phyloP scores from a whole-genome alignment of 2,797 vertebrate species.

The Onychomys arenicola region DNA sequence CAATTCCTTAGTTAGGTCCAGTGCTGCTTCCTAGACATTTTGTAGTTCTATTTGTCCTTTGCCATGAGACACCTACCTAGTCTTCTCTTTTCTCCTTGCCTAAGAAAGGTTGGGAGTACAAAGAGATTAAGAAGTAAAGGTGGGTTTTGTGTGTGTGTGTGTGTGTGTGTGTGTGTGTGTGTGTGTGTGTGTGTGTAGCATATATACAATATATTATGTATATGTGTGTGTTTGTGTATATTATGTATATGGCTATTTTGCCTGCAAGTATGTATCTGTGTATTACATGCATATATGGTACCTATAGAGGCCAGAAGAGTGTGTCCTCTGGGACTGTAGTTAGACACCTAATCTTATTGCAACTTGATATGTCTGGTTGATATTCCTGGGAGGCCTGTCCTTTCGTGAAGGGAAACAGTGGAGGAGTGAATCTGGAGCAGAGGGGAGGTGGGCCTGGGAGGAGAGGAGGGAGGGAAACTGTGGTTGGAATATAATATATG shows the following conservation, averaged over 20 bases:
- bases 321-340: neutral
- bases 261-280: neutral
- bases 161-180: too few relatives aligned
- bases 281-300: neutral
- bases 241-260: neutral
- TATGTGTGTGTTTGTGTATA: too few relatives aligned
- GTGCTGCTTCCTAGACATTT: neutral
- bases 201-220: too few relatives aligned
- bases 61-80: neutral
- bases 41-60: slow-evolving; percentile 50
- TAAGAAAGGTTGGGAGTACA: neutral
- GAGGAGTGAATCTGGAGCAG: neutral
- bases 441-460: neutral
- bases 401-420: neutral
- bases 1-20: slow-evolving; percentile 24
- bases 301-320: neutral
- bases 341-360: neutral
- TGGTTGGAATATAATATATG: neutral
- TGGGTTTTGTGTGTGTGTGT: neutral
- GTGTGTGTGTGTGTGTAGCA: too few relatives aligned
- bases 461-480: neutral
- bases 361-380: neutral
- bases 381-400: neutral
- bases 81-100: slow-evolving; percentile 1
- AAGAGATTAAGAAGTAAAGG: neutral